These are phyloP conservation scores for Plemyria rubiginata DNA, from an alignment of 2,888 invertebrate species.

Conservation along the genomic window DNA sequence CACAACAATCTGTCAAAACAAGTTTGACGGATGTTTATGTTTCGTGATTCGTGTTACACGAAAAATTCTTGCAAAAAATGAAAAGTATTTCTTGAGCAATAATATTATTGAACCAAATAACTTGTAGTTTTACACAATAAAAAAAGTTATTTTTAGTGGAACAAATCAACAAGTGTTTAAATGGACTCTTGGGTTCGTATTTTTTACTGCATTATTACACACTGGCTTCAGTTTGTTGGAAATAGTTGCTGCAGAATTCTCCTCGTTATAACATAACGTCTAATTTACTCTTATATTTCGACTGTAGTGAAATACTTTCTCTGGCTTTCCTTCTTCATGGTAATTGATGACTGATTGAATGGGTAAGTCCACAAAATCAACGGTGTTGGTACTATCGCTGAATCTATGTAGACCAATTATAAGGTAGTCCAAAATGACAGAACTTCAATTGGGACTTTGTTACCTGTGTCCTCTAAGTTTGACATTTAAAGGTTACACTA, in stretches of 20 bases:
- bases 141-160: constrained; percentile 27
- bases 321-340: constrained; percentile 31
- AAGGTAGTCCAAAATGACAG: constrained; percentile 3
- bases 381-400: constrained; percentile 17
- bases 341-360: constrained; percentile 7
- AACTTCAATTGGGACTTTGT: constrained; percentile 39
- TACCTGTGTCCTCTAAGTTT: constrained; percentile 59
- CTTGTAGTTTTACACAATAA: constrained; percentile 8
- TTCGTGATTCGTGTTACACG: constrained; percentile 30
- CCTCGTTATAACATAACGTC: background rate
- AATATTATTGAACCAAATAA: background rate
- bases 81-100: constrained; percentile 26
- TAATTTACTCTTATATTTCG: constrained; percentile 15
- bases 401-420: background rate
- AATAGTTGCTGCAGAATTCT: constrained; percentile 8
- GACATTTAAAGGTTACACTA: constrained; percentile 59
- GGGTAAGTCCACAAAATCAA: constrained; percentile 13
- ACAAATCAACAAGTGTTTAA: constrained; percentile 42
- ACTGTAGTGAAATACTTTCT: constrained; percentile 23
- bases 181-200: constrained; percentile 63
- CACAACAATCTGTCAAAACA: constrained; percentile 25
- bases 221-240: constrained; percentile 47
- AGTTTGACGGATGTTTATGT: constrained; percentile 37
- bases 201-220: constrained; percentile 63
- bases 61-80: constrained; percentile 24